Base-by-base conservation (phyloP, 2,888 invertebrate genomes). In the Drosophila vallismaia region DNA sequence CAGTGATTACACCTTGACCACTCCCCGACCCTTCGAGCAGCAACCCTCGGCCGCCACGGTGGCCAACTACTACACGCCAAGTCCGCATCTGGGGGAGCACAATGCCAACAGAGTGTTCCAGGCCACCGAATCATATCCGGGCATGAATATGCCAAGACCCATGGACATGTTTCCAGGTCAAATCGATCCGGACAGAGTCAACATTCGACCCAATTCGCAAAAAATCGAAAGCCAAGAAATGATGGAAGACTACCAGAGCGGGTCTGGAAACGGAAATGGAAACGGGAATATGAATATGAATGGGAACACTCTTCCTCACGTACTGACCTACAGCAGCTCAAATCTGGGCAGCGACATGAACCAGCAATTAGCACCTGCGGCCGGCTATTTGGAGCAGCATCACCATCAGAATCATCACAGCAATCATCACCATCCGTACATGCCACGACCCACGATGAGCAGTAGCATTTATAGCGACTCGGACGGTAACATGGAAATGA, bases 61-160 rank as follows among this genome's bases (percentile, higher is more conserved):
- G 3, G 76, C 86, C 3, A 77, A 80, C 19, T 90, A 79, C 53
- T 91, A 89, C 45, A 91, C 91, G 1, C 89, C 90, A 1, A 91
- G 89, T 74, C 90, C 91, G 1, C 91, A 91, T 77, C 81, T 91
- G 1, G 84, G 86, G 26, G 88, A 90, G 28, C 71, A 88, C 2
- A 91, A 91, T 71, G 90, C 87, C 4, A 91, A 92, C 59, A 77
- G 77, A 2, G 77, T 90, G 0, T 91, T 89, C 52, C 83, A 90
- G 40, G 60, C 82, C 29, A 70, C 70, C 3, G 89, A 91, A 44
- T 80, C 80, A 26, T 90, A 90, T 73, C 86, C 88, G 9, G 80
- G 87, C 0, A 29, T 87, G 42, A 76, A 74, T 38, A 9, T 86
- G 2, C 79, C 81, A 2, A 63, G 79, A 0, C 86, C 89, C 0